Percentiles rank a stretch among this genome's conserved stretches.
phyloP scores from a whole-genome alignment of 2,113 vertebrate species.

The Aythya baeri region DNA sequence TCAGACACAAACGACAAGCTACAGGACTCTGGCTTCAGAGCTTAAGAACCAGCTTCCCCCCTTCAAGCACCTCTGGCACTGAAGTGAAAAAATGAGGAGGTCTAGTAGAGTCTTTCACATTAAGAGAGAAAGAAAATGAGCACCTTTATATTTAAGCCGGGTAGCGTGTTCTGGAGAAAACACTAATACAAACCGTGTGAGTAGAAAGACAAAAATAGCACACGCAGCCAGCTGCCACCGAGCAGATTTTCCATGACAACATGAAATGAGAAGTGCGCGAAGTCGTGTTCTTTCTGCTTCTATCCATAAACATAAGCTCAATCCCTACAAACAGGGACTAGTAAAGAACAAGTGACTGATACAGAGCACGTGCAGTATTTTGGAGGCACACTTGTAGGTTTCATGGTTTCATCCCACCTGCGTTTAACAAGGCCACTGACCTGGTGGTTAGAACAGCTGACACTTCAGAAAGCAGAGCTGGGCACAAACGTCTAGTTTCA shows the following conservation, averaged over 20 bases:
- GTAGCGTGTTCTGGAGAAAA: background rate
- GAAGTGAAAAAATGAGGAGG: background rate
- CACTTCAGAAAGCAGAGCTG: background rate
- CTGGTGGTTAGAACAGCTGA: background rate
- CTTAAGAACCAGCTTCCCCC: background rate
- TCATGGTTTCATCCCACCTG: background rate
- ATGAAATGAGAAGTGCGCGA: background rate
- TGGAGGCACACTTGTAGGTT: background rate
- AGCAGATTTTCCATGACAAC: background rate
- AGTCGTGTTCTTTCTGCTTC: background rate
- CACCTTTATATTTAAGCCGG: background rate
- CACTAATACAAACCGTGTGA: background rate
- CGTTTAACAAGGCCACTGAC: background rate
- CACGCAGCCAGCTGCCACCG: background rate
- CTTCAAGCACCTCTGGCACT: background rate
- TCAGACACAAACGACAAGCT: background rate
- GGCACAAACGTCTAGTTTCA: background rate
- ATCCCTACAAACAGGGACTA: background rate
- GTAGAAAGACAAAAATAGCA: background rate
- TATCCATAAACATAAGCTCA: background rate
- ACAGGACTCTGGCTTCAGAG: background rate
- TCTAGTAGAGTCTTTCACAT: background rate
- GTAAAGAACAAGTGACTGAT: background rate
- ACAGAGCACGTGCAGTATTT: background rate
- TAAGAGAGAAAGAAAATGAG: background rate